Evolutionary conservation across 1,140 invertebrate species (phyloP), one percentile per base, ranked within the genome.

Genomic region (Tetragonula clypearis): DNA sequence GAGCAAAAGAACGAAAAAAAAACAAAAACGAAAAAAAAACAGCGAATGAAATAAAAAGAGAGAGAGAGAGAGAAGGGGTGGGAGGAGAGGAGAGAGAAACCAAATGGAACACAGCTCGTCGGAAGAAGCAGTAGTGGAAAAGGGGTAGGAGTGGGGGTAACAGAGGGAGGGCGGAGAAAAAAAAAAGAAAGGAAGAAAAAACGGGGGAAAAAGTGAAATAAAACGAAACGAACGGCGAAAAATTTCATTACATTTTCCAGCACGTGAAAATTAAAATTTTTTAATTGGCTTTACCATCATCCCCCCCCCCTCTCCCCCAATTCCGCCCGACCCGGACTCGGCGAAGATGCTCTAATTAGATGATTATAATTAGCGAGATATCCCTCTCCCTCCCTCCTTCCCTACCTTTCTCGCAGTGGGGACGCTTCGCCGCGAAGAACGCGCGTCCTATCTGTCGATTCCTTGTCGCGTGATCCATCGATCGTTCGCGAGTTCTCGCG

Each of bases 241-340:
- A 79, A 84, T 84, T 84, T 84, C 82, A 84, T 84, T 84, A 84
- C 82, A 84, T 84, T 84, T 84, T 84, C 82, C 82, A 84, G 82
- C 82, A 84, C 76, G 76, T 72, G 82, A 84, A 84, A 84, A 84
- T 84, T 84, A 84, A 84, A 84, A 84, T 79, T 84, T 84, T 84
- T 84, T 84, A 84, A 84, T 84, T 84, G 82, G 82, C 77, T 79
- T 84, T 84, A 79, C 72, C 82, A 79, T 84, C n/a, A n/a, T 30
- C 30, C 30, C 30, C 30, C 30, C 30, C 30, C 26, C 69, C 30
- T 1, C 30, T 1, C 26, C 69, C 60, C 68, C 49, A 71, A 60
- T 79, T 79, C 82, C 82, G 17, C 30, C 56, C 53, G 60, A 55
- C 21, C 82, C 41, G 41, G 65, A 56, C 77, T 72, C n/a, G n/a